Conservation (phyloP, 2,113 vertebrate species). For the Chitala chitala region DNA sequence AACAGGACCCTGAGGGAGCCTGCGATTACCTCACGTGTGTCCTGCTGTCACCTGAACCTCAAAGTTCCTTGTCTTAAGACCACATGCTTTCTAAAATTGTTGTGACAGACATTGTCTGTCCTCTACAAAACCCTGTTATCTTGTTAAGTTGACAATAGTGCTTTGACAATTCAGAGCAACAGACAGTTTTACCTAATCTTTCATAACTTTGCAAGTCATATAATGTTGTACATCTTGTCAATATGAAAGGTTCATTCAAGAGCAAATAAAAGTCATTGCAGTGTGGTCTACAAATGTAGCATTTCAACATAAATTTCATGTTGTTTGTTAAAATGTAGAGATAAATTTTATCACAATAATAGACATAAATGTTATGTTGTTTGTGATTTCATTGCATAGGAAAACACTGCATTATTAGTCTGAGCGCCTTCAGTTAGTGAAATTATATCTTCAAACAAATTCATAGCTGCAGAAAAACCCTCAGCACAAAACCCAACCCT, state of each 20-base stretch:
- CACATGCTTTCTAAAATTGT: conserved; percentile 18
- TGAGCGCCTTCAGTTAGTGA: not conserved
- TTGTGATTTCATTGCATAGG: not conserved
- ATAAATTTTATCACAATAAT: not conserved
- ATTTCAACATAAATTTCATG: not conserved
- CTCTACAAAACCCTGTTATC: conserved; percentile 16
- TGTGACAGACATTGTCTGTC: not conserved
- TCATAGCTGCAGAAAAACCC: conserved; percentile 26
- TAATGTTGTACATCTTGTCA: not conserved
- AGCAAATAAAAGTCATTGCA: not conserved
- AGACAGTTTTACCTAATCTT: not conserved
- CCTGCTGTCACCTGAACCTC: not conserved
- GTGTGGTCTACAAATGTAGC: not conserved
- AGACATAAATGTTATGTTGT: too few species aligned
- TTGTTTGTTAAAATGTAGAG: not conserved
- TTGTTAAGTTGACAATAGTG: conserved; percentile 8
- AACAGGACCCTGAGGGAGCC: too few species aligned
- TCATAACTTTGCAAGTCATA: not conserved
- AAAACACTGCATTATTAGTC: not conserved
- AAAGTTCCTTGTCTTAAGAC: conserved; percentile 9
- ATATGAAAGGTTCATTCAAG: not conserved
- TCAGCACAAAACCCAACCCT: not conserved
- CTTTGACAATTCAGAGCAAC: conserved; percentile 6
- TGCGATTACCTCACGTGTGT: too few species aligned
- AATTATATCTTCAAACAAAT: conserved; percentile 14